phyloP scores from a whole-genome alignment of 2,113 vertebrate species.

The Barnardius zonarius region DNA sequence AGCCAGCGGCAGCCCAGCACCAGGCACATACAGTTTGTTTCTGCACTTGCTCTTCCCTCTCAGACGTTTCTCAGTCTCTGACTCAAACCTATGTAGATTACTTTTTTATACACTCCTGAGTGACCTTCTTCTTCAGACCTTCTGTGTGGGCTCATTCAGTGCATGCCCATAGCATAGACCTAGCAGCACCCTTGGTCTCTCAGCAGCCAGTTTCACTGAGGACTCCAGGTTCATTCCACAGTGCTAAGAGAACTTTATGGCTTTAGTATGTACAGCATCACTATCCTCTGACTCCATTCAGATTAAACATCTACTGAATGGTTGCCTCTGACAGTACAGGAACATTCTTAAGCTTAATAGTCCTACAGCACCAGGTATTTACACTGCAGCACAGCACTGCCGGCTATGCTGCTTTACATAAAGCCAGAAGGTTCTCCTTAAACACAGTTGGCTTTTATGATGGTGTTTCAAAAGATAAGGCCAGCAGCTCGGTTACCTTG shows the following conservation, averaged over 20 bases:
- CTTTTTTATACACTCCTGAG: neutral
- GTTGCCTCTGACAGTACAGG: neutral
- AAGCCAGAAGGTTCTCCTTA: neutral
- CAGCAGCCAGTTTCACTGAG: neutral
- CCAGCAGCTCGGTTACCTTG: conserved; percentile 78
- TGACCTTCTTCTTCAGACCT: neutral
- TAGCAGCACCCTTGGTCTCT: neutral
- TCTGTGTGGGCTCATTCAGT: neutral
- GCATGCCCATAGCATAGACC: neutral
- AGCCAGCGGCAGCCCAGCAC: neutral
- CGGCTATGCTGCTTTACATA: neutral
- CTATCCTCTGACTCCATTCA: neutral
- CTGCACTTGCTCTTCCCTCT: neutral
- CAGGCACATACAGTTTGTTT: neutral
- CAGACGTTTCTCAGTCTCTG: neutral
- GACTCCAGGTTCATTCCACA: neutral
- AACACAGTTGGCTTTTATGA: neutral
- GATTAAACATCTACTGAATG: neutral
- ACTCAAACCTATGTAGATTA: neutral
- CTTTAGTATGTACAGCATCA: neutral
- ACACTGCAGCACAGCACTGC: neutral
- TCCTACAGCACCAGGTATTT: neutral
- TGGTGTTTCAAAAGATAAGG: neutral
- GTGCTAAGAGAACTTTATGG: neutral
- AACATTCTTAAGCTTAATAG: neutral